phyloP scores from a whole-genome alignment of 2,888 invertebrate species.

The Orthonychiurus folsomi region DNA sequence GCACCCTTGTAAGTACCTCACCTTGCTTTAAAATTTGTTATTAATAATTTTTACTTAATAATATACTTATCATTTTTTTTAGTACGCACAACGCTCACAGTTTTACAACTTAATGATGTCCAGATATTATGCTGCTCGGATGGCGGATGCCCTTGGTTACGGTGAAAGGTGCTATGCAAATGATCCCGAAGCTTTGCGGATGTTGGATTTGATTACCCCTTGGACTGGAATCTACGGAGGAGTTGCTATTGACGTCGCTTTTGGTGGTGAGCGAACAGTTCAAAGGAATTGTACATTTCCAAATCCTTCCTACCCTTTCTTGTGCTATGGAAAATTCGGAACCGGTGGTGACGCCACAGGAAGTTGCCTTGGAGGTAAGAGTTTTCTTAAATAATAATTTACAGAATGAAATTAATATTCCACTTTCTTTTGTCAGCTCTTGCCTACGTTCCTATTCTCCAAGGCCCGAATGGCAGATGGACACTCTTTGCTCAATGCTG shows the following conservation, averaged over 20 bases:
- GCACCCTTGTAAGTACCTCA: too few species aligned
- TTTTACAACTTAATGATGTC: not conserved
- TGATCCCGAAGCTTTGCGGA: not conserved
- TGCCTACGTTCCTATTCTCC: slow-evolving; percentile 4
- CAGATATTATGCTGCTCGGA: not conserved
- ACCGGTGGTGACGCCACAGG: not conserved
- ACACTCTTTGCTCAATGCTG: slow-evolving; percentile 6
- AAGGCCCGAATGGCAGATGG: not conserved
- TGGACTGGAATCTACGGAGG: not conserved
- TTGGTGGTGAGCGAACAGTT: not conserved
- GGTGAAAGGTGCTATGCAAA: not conserved
- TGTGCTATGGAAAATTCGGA: not conserved
- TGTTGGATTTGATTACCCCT: not conserved
- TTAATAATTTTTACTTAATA: not conserved
- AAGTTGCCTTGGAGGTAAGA: not conserved
- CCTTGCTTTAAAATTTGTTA: not conserved
- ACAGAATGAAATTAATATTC: not conserved
- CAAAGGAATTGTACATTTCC: not conserved
- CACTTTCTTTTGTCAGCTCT: not conserved
- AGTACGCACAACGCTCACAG: not conserved
- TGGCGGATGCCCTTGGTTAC: not conserved
- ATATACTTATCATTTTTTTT: not conserved
- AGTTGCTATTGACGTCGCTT: not conserved
- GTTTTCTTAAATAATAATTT: not conserved
- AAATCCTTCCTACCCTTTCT: not conserved